A percentile compares a stretch with the other conserved stretches of the same genome.
These are phyloP conservation scores for Nannoperca australis DNA, from an alignment of 2,797 vertebrate species.

Conservation along the genomic window DNA sequence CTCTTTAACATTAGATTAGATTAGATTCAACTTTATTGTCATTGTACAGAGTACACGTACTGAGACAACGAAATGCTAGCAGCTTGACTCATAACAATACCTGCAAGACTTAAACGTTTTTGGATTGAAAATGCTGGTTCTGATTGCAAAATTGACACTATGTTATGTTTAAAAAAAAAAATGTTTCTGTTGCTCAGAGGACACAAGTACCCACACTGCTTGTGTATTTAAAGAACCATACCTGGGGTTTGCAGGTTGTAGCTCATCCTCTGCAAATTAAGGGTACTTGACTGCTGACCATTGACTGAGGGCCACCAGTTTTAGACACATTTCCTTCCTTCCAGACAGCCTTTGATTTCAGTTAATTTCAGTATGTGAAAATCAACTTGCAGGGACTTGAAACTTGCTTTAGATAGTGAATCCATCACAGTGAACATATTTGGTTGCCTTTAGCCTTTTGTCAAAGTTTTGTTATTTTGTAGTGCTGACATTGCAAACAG, in stretches of 20 bases:
- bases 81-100: slow-evolving; percentile 43
- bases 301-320: slow-evolving; percentile 11
- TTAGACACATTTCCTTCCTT: not conserved
- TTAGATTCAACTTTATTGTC: too few species aligned
- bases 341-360: slow-evolving; percentile 2
- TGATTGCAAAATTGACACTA: too few species aligned
- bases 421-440: too few species aligned
- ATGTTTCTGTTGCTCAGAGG: slow-evolving; percentile 3
- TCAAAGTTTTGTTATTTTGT: not conserved
- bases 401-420: too few species aligned
- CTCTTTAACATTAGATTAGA: slow-evolving; percentile 13
- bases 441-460: slow-evolving; percentile 1
- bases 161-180: too few species aligned
- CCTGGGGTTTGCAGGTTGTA: slow-evolving; percentile 28
- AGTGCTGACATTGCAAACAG: not conserved
- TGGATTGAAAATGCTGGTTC: too few species aligned
- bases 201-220: not conserved
- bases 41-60: too few species aligned
- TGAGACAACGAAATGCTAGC: too few species aligned
- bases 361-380: slow-evolving; percentile 18
- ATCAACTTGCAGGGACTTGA: too few species aligned
- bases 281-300: slow-evolving; percentile 6
- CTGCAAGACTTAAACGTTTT: too few species aligned
- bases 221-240: slow-evolving; percentile 14
- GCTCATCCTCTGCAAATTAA: slow-evolving; percentile 24